A percentile compares a stretch with the other conserved stretches of the same genome.
These are phyloP conservation scores for Andrena bucephala DNA, from an alignment of 2,888 invertebrate genomes.

Conservation along the genomic window DNA sequence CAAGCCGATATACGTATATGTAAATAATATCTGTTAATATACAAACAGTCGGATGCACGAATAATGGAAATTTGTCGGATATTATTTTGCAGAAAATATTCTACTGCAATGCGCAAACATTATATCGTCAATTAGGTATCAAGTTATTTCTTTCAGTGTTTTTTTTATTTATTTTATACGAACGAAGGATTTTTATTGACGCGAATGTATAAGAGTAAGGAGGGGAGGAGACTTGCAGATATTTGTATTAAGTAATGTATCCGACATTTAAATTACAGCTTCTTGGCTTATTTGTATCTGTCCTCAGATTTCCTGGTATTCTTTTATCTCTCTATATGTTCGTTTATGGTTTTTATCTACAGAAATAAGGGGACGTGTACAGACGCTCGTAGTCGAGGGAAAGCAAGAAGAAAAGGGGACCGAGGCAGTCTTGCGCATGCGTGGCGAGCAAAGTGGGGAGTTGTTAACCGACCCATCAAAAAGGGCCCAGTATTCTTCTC, in stretches of 20 bases:
- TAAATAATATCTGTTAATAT: too few relatives aligned
- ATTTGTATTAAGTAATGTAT: neutral
- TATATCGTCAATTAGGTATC: too few relatives aligned
- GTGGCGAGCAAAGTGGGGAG: slow-evolving; percentile 53
- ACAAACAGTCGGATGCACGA: too few relatives aligned
- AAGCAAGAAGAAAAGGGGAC: slow-evolving; percentile 2
- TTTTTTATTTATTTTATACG: neutral
- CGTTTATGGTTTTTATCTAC: slow-evolving; percentile 37
- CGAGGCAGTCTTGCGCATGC: slow-evolving; percentile 56
- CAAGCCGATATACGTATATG: too few relatives aligned
- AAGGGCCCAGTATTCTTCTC: slow-evolving; percentile 69
- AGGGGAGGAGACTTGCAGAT: neutral
- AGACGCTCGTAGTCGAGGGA: slow-evolving; percentile 38
- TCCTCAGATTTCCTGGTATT: neutral
- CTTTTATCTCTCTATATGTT: slow-evolving; percentile 10
- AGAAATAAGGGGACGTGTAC: slow-evolving; percentile 44
- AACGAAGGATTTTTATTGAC: neutral
- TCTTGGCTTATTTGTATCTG: neutral
- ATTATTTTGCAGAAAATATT: too few relatives aligned
- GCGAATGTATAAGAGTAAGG: neutral
- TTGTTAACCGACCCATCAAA: slow-evolving; percentile 69
- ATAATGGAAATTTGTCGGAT: too few relatives aligned
- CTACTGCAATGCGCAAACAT: neutral
- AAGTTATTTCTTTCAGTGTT: neutral
- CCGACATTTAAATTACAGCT: neutral